These are phyloP conservation scores for Strigamia maritima DNA, from an alignment of 2,888 invertebrate species.

Conservation along the genomic window DNA sequence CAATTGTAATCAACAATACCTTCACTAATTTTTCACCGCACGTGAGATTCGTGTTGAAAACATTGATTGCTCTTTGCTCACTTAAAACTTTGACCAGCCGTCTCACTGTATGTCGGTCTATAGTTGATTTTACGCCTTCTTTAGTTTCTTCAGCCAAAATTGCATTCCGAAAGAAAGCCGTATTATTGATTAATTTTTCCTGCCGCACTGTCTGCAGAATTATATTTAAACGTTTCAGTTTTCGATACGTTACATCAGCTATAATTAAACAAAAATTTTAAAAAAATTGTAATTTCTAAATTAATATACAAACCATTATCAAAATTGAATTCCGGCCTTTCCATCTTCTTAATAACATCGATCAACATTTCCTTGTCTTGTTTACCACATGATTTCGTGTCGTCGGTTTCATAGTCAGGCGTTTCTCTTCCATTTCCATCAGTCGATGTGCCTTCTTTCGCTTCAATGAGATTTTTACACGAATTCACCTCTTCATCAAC, in stretches of 20 bases:
- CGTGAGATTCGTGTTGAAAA: slow-evolving; percentile 56
- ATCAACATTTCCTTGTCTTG: background rate
- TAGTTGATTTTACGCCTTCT: slow-evolving; percentile 58
- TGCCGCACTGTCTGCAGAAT: slow-evolving; percentile 62
- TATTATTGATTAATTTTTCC: slow-evolving; percentile 61
- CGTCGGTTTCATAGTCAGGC: background rate
- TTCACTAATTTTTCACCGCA: slow-evolving; percentile 54
- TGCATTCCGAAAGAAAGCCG: slow-evolving; percentile 44
- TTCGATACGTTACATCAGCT: slow-evolving; percentile 46
- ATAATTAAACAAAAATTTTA: too few relatives aligned
- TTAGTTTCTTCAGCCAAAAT: slow-evolving; percentile 55
- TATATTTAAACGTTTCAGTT: slow-evolving; percentile 59
- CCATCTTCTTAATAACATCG: background rate
- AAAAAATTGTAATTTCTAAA: background rate
- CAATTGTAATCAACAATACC: slow-evolving; percentile 45
- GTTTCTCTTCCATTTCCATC: background rate
- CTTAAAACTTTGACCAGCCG: slow-evolving; percentile 61
- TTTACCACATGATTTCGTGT: background rate
- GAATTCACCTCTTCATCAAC: background rate
- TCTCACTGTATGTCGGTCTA: slow-evolving; percentile 65
- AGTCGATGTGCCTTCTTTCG: background rate
- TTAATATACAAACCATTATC: background rate
- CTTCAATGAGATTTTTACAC: background rate
- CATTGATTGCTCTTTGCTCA: slow-evolving; percentile 60
- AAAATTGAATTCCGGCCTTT: background rate